phyloP scores from a whole-genome alignment of 2,797 vertebrate species.

The Cirrhinus mrigala region DNA sequence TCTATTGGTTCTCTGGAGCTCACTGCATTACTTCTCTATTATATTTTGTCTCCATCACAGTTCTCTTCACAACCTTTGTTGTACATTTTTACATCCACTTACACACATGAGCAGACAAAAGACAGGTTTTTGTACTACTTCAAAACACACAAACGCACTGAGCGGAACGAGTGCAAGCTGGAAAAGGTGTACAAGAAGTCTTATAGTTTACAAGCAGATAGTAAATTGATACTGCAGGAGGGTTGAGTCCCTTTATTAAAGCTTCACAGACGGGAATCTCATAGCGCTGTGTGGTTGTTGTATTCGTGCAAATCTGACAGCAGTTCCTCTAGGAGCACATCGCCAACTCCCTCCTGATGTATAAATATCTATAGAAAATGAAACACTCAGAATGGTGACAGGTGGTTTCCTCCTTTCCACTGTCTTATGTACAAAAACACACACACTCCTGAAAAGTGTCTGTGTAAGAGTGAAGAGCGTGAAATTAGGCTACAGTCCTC shows the following conservation, averaged over 20 bases:
- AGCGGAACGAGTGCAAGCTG: neutral
- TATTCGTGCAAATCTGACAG: conserved; percentile 38
- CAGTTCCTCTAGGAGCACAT: neutral
- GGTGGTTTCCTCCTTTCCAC: conserved; percentile 20
- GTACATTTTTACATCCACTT: conserved; percentile 30
- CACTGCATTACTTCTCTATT: conserved; percentile 13
- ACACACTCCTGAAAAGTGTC: conserved; percentile 5
- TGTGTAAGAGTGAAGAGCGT: conserved; percentile 42
- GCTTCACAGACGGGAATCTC: neutral
- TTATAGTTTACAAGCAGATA: conserved; percentile 32
- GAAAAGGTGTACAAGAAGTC: conserved; percentile 2
- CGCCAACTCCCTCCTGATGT: conserved; percentile 30
- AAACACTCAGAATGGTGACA: conserved; percentile 43
- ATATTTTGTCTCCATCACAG: conserved; percentile 13
- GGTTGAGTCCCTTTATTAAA: conserved; percentile 9
- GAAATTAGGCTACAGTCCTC: conserved; percentile 46
- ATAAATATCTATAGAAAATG: conserved; percentile 34
- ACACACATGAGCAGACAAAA: conserved; percentile 14
- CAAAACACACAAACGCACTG: neutral
- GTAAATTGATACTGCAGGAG: conserved; percentile 22
- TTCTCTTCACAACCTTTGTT: conserved; percentile 27
- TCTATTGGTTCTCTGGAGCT: neutral
- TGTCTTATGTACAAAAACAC: neutral
- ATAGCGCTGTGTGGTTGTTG: neutral
- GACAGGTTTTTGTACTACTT: conserved; percentile 1